These are phyloP conservation scores for Bettongia penicillata DNA, from an alignment of 2,113 vertebrate species.

Conservation along the genomic window DNA sequence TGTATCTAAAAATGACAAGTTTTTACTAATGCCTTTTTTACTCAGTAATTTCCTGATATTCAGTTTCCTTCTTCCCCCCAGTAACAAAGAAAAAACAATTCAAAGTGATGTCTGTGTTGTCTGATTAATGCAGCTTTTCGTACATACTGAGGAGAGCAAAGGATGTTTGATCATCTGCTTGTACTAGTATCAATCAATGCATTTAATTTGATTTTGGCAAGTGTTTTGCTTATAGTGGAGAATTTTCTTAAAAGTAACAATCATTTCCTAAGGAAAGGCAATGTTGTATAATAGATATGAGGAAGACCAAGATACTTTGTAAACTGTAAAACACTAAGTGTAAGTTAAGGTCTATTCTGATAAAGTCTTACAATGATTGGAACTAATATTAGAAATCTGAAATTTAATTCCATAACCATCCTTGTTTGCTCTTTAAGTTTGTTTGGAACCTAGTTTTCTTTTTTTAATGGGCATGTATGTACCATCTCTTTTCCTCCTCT, in stretches of 20 bases:
- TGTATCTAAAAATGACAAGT: conserved; percentile 39
- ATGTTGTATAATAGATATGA: neutral
- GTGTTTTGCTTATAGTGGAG: neutral
- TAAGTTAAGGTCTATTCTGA: neutral
- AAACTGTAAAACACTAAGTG: neutral
- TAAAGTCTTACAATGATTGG: neutral
- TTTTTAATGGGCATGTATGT: neutral
- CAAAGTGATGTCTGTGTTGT: neutral
- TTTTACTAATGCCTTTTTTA: neutral
- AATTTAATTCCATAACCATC: neutral
- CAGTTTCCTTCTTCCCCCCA: neutral
- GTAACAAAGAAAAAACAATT: neutral
- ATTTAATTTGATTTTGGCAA: neutral
- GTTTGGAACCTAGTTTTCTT: neutral
- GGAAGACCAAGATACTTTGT: neutral
- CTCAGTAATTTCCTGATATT: neutral
- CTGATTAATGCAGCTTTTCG: neutral
- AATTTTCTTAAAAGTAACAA: neutral
- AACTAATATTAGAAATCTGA: neutral
- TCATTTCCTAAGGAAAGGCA: neutral
- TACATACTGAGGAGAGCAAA: neutral
- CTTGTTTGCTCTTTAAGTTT: neutral
- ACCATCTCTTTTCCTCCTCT: neutral
- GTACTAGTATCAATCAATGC: neutral
- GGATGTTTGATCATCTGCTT: neutral